These are phyloP conservation scores for Corbicula japonica DNA, from an alignment of 2,888 invertebrate species.

Conservation along the genomic window DNA sequence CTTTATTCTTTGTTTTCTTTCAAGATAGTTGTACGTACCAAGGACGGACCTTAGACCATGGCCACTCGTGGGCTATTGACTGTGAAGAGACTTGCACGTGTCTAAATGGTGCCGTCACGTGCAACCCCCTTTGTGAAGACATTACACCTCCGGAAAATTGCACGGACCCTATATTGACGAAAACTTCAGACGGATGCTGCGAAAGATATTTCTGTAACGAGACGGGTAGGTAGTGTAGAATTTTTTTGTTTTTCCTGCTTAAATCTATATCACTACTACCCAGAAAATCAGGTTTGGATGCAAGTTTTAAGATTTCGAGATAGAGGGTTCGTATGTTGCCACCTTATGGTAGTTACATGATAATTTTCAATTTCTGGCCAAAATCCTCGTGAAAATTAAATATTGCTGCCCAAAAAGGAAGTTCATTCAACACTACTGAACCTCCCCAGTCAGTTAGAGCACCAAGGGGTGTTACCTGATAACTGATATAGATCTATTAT, in stretches of 20 bases:
- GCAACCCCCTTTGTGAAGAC: constrained; percentile 55
- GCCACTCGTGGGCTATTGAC: constrained; percentile 47
- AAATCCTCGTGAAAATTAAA: not conserved
- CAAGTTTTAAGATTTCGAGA: not conserved
- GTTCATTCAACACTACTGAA: too few species aligned
- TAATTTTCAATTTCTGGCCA: not conserved
- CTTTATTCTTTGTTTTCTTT: not conserved
- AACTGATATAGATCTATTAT: too few species aligned
- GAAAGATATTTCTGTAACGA: constrained; percentile 43
- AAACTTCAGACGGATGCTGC: constrained; percentile 48
- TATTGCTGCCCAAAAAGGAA: not conserved
- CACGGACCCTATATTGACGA: constrained; percentile 34
- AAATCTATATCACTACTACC: too few species aligned
- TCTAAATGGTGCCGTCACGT: constrained; percentile 60
- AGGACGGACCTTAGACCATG: constrained; percentile 40
- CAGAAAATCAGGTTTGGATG: not conserved
- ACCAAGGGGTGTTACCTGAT: too few species aligned
- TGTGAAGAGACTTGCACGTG: constrained; percentile 67
- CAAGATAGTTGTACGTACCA: constrained; percentile 54
- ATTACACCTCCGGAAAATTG: constrained; percentile 50
- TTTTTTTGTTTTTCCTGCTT: too few species aligned
- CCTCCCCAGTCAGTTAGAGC: too few species aligned
- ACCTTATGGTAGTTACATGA: not conserved
- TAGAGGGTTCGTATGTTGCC: not conserved
- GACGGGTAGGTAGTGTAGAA: constrained; percentile 26